Percentiles rank a stretch among this genome's conserved stretches.
Evolutionary conservation across 1,140 invertebrate genomes (phyloP).

Genomic region (Chymomyza costata): DNA sequence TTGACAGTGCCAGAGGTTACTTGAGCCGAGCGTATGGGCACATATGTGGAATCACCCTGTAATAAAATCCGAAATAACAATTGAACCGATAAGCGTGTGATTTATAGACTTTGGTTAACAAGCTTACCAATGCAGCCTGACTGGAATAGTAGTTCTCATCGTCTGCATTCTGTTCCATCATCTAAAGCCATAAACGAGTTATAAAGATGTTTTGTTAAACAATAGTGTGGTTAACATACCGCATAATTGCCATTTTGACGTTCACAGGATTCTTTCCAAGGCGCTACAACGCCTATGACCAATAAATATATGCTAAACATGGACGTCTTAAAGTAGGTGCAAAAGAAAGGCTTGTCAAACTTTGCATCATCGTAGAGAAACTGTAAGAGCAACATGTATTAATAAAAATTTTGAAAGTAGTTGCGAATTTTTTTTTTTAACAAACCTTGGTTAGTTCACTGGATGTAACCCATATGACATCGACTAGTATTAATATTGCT

Average conservation of each 20-base stretch:
- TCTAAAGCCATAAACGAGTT: constrained; percentile 74
- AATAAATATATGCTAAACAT: constrained; percentile 91
- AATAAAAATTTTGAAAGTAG: not conserved
- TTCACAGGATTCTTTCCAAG: constrained; percentile 87
- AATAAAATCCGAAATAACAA: too few relatives aligned
- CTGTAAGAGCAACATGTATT: constrained; percentile 78
- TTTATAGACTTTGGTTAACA: not conserved
- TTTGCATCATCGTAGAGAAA: constrained; percentile 88
- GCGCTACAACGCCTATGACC: constrained; percentile 87
- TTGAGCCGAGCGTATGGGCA: constrained; percentile 85
- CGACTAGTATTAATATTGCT: constrained; percentile 86
- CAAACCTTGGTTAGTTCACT: constrained; percentile 89
- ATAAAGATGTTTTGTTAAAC: too few relatives aligned
- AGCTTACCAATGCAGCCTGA: constrained; percentile 51
- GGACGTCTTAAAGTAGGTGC: constrained; percentile 90
- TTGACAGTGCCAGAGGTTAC: constrained; percentile 18
- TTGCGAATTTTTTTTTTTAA: not conserved
- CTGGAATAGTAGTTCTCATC: constrained; percentile 81
- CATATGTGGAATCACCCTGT: constrained; percentile 88
- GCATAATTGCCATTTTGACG: constrained; percentile 80
- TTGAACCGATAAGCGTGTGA: constrained; percentile 15
- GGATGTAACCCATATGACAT: constrained; percentile 91
- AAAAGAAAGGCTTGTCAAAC: constrained; percentile 92
- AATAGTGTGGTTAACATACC: constrained; percentile 76
- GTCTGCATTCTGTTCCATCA: constrained; percentile 80